Conservation (phyloP, 2,888 invertebrate genomes). For the Heliconius charithonia region DNA sequence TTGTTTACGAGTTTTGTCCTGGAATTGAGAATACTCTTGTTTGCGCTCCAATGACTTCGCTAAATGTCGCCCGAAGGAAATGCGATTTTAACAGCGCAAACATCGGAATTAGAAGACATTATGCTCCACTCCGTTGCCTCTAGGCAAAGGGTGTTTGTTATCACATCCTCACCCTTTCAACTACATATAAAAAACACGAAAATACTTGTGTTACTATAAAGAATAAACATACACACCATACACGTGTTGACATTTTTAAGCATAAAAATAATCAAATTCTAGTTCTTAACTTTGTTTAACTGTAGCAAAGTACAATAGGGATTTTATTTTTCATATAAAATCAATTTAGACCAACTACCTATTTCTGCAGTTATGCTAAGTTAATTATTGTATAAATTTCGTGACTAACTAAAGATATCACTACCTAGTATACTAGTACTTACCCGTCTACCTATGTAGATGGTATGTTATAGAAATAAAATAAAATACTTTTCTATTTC, state of each 20-base stretch:
- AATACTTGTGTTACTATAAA: conserved; percentile 32
- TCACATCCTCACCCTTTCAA: conserved; percentile 71
- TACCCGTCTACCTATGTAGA: no score
- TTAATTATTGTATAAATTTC: no score
- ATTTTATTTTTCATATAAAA: not conserved
- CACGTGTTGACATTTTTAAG: not conserved
- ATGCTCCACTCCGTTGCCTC: conserved; percentile 75
- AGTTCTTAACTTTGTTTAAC: not conserved
- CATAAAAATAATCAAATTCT: not conserved
- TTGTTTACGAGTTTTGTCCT: conserved; percentile 75
- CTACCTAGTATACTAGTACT: not conserved
- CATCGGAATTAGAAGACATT: conserved; percentile 82
- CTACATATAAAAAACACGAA: conserved; percentile 50
- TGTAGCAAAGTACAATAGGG: not conserved
- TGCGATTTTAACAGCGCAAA: conserved; percentile 82
- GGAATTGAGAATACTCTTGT: conserved; percentile 68
- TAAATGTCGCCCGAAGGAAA: conserved; percentile 79
- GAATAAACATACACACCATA: not conserved
- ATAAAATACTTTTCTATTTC: not conserved
- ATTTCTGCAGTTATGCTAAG: no score
- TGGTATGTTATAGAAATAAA: not conserved
- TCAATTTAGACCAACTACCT: not conserved
- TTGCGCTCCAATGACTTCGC: conserved; percentile 69
- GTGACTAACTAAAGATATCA: no score
- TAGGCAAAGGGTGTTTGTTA: conserved; percentile 78